Conservation (phyloP, 2,888 invertebrate genomes). For the Prosapia bicincta region DNA sequence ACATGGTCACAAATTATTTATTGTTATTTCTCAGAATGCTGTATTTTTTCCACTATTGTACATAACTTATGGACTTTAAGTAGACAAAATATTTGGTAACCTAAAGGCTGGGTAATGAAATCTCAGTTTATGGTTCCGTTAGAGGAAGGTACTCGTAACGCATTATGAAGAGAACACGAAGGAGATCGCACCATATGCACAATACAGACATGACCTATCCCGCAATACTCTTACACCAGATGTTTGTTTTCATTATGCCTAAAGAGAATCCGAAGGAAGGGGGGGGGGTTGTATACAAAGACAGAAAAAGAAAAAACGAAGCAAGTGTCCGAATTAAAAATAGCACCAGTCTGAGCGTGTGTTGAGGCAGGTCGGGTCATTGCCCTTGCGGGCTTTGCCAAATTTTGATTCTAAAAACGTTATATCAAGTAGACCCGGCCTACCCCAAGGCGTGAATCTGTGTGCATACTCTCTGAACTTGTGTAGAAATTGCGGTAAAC, state of each 20-base stretch:
- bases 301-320: slow-evolving; percentile 1
- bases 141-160: no score
- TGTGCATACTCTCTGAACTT: no score
- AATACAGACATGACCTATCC: not conserved
- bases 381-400: slow-evolving; percentile 28
- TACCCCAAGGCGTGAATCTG: slow-evolving; percentile 13
- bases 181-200: not conserved
- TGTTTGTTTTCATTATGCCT: not conserved
- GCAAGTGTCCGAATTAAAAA: slow-evolving; percentile 15
- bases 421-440: slow-evolving; percentile 23
- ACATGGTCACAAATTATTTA: no score
- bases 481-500: no score
- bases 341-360: slow-evolving; percentile 17
- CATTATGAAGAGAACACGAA: no score
- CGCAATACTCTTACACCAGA: not conserved
- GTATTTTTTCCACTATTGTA: no score
- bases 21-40: no score
- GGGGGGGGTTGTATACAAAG: slow-evolving; percentile 4
- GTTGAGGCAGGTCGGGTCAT: slow-evolving; percentile 27
- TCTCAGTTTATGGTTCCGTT: no score
- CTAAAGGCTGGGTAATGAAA: no score
- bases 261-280: slow-evolving; percentile 1
- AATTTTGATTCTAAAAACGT: slow-evolving; percentile 29
- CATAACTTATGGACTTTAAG: no score
- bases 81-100: no score